phyloP scores from a whole-genome alignment of 2,113 vertebrate species.

The Rhinolophus ferrumequinum region DNA sequence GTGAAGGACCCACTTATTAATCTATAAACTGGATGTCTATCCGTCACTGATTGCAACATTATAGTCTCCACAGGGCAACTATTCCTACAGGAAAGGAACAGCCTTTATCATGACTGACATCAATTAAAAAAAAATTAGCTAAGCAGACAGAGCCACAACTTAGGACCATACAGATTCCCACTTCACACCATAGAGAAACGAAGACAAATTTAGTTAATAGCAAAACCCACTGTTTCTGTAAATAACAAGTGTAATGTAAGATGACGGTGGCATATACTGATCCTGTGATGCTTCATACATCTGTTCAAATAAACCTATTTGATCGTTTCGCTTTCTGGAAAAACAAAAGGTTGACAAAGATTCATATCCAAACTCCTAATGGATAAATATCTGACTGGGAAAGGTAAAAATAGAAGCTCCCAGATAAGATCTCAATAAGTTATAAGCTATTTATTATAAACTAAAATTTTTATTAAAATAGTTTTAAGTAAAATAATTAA shows the following conservation, averaged over 20 bases:
- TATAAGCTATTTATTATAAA: background rate
- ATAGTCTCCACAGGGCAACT: constrained; percentile 27
- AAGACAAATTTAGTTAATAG: constrained; percentile 72
- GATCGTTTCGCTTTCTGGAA: constrained; percentile 58
- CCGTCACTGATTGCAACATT: constrained; percentile 47
- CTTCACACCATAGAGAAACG: constrained; percentile 63
- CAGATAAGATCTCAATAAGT: background rate
- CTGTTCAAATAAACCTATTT: constrained; percentile 63
- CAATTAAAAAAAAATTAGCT: constrained; percentile 56
- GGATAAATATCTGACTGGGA: background rate
- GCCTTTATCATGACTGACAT: constrained; percentile 42
- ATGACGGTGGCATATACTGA: constrained; percentile 55
- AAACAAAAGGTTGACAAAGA: constrained; percentile 54
- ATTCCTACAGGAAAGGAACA: background rate
- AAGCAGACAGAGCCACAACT: constrained; percentile 63
- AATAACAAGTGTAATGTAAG: constrained; percentile 64
- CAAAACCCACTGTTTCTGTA: constrained; percentile 74
- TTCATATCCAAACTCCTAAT: background rate
- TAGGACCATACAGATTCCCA: constrained; percentile 60
- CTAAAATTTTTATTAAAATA: constrained; percentile 32
- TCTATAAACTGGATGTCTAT: constrained; percentile 69
- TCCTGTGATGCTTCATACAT: constrained; percentile 59
- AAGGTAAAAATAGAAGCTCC: background rate
- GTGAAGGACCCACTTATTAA: constrained; percentile 77
- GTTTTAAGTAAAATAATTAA: constrained; percentile 43